Base-by-base conservation (phyloP, 2,113 vertebrate species). In the Myodes glareolus region DNA sequence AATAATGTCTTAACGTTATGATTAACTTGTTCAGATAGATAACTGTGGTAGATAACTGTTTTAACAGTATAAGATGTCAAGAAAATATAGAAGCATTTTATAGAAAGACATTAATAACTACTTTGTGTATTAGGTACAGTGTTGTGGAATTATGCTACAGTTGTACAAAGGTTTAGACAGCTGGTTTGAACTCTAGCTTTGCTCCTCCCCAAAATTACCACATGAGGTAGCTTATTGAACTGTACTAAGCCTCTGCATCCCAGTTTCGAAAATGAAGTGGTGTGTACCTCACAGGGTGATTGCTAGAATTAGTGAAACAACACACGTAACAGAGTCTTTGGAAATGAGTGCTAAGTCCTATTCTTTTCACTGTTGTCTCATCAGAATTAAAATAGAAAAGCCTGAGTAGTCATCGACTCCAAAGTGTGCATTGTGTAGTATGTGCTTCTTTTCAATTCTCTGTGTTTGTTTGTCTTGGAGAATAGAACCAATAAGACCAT, bases 381-480 rank as follows among this genome's bases (percentile, higher is more conserved):
- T 90, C 63, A 94, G 12, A 97, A 94, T 85, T 95, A 91, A 96
- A 93, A 52, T 89, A 77, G 67, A 90, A 93, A 96, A 72, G 3
- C 10, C 89, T 91, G 75, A 88, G 39, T 94, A 85, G 55, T 76
- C 70, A 58, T 63, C 80, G 55, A 88, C 47, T 85, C 63, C 52
- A 73, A 16, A 31, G 13, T 80, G 42, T 73, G 21, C 17, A 23
- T 88, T 97, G 75, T 86, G 36, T 90, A 42, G 50, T 91, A 77
- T 75, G 1, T 85, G 13, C 47, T 80, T 89, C 82, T 95, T 87
- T 63, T 85, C 91, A n/a, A 65, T 72, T 70, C 36, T 68, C 45
- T 95, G n/a, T 3, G 55, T 80, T 93, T 75, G 61, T 76, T 92
- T 93, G 19, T 82, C 70, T 88, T 89, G 7, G 50, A 89, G 17